Evolutionary conservation across 2,113 vertebrate genomes (phyloP).

Genomic region (Cheilinus undulatus): DNA sequence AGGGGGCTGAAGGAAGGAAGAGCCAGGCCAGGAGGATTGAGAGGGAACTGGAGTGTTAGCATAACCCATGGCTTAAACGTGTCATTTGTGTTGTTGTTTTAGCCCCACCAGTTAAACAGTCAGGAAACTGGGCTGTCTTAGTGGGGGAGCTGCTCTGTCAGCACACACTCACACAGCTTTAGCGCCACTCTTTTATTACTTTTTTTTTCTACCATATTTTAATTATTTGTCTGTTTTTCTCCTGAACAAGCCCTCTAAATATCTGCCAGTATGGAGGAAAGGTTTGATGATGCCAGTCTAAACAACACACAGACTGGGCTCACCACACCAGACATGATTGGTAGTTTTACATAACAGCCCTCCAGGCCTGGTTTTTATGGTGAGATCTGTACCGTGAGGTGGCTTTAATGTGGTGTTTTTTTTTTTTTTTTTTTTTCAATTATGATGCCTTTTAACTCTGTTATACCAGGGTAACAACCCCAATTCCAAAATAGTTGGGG

Average conservation of each 20-base stretch:
- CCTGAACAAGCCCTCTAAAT: not conserved
- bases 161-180: conserved; percentile 17
- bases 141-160: conserved; percentile 55
- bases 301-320: not conserved
- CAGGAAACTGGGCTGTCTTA: conserved; percentile 58
- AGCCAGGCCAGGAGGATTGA: conserved; percentile 42
- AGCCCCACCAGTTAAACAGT: conserved; percentile 57
- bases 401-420: not conserved
- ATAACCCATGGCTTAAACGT: conserved; percentile 49
- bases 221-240: not conserved
- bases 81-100: conserved; percentile 67
- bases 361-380: not conserved
- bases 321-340: not conserved
- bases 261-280: not conserved
- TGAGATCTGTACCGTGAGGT: not conserved
- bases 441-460: no score
- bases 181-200: conserved; percentile 1
- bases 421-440: not conserved
- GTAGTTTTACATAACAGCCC: no score
- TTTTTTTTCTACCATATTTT: not conserved
- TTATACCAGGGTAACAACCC: no score
- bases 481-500: no score
- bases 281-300: conserved; percentile 9
- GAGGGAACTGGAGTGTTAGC: conserved; percentile 39
- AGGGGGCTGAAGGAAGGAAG: conserved; percentile 55